phyloP scores from a whole-genome alignment of 2,888 invertebrate species.

The Drosophila tanythrix region DNA sequence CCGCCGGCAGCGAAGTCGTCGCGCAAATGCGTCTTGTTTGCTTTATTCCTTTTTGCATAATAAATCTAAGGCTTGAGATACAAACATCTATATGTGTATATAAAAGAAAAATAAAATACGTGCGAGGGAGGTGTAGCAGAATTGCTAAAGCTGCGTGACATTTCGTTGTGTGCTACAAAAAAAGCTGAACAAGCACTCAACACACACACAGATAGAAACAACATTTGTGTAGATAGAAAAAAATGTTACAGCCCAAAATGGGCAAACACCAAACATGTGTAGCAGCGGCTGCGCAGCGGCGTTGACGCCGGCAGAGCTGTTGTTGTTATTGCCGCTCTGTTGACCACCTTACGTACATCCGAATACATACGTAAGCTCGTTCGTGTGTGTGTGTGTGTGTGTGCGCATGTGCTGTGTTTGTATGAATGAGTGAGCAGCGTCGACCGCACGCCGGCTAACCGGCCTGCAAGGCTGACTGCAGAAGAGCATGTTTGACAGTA shows the following conservation, averaged over 20 bases:
- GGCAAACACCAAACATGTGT: constrained; percentile 76
- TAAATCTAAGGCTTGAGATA: constrained; percentile 26
- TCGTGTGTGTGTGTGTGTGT: constrained; percentile 7
- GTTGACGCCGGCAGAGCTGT: constrained; percentile 44
- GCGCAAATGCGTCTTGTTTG: constrained; percentile 18
- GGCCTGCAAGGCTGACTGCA: constrained; percentile 46
- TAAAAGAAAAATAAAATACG: constrained; percentile 2
- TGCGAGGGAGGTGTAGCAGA: constrained; percentile 11
- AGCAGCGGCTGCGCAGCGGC: constrained; percentile 55
- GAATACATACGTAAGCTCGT: neutral
- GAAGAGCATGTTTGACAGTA: constrained; percentile 58
- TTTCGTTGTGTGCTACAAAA: constrained; percentile 63
- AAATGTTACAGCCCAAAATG: constrained; percentile 61
- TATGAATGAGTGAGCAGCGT: constrained; percentile 63
- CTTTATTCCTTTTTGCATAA: constrained; percentile 21
- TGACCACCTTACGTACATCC: constrained; percentile 44
- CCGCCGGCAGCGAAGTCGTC: constrained; percentile 19
- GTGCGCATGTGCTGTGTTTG: constrained; percentile 54
- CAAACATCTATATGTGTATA: neutral
- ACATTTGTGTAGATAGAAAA: constrained; percentile 44
- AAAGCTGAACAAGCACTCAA: constrained; percentile 20
- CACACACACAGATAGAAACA: constrained; percentile 9
- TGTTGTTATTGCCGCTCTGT: constrained; percentile 62
- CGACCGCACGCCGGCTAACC: constrained; percentile 53
- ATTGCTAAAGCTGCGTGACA: constrained; percentile 65